Evolutionary conservation across 2,113 vertebrate species (phyloP).

Genomic region (Gnathonemus longibarbis): DNA sequence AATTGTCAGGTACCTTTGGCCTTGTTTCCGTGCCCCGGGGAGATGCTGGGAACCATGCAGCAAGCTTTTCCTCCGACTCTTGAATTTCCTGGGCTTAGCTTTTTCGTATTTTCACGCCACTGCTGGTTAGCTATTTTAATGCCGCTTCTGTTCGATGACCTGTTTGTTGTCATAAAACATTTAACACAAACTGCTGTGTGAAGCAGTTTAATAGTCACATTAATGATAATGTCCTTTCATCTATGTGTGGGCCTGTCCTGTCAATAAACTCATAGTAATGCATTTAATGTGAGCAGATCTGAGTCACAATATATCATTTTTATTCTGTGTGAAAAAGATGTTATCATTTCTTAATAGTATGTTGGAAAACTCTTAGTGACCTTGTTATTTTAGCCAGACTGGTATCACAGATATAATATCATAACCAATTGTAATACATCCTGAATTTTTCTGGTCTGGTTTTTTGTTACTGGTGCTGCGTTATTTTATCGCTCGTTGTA

Average conservation of each 20-base stretch:
- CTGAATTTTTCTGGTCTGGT: background rate
- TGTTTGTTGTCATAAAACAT: slow-evolving; percentile 5
- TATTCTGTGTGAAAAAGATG: background rate
- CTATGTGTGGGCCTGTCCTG: background rate
- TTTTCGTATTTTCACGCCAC: slow-evolving; percentile 23
- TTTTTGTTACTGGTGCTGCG: background rate
- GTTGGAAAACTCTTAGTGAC: background rate
- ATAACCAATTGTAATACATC: background rate
- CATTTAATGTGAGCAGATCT: background rate
- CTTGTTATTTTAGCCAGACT: background rate
- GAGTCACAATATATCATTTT: background rate
- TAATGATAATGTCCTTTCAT: background rate
- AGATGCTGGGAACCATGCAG: background rate
- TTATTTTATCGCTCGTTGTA: background rate
- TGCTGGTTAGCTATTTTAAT: slow-evolving; percentile 30
- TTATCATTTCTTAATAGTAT: background rate
- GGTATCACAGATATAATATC: background rate
- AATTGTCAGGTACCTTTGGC: background rate
- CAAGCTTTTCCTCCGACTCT: slow-evolving; percentile 25
- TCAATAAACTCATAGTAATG: background rate
- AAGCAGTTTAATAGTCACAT: background rate
- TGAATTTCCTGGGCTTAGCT: slow-evolving; percentile 23
- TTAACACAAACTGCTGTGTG: background rate
- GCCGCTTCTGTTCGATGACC: slow-evolving; percentile 16
- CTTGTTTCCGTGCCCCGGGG: background rate